Evolutionary conservation across 2,113 vertebrate genomes (phyloP), one percentile per base, ranked within the genome.

Genomic region (Corapipo altera): DNA sequence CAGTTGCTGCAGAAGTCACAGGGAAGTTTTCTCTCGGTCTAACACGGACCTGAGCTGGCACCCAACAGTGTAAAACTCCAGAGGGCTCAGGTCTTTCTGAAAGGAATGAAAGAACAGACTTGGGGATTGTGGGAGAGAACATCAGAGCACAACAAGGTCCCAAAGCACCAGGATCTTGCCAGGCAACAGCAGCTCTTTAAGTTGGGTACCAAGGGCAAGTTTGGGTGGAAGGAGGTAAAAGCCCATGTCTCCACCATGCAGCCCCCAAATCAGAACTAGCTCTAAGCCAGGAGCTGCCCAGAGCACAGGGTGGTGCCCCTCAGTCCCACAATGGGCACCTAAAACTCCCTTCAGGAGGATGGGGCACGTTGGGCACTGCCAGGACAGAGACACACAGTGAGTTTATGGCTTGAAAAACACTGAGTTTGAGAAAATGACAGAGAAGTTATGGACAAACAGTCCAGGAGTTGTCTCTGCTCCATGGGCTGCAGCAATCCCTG

Each of bases 181-280:
- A 84, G 24, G 8, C 17, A 33, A 51, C 19, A n/a, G 26, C 1
- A 39, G 22, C 12, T 21, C 48, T 48, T 52, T 27, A 57, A 46
- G 6, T 18, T 6, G 7, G 24, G 16, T 27, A 33, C 43, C 5
- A 17, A 51, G 62, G 32, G n/a, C 26, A 51, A 13, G 12, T 19
- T 11, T 37, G 46, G 37, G 44, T 3, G 11, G 52, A 52, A 72
- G n/a, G 12, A 54, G n/a, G 8, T 21, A 90, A 49, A 32, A 24
- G 28, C 6, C 8, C 41, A 4, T 11, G 4, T 5, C 55, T n/a
- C 22, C 32, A 43, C 30, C 3, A 0, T 4, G 16, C 21, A 39
- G 17, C 9, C 20, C 58, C 16, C 39, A 64, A 33, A 32, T 28
- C 3, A 77, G 44, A 22, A 59, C n/a, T 70, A 49, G 37, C n/a